Base-by-base conservation (phyloP, 1,140 invertebrate species). In the Agrypnia vestita region DNA sequence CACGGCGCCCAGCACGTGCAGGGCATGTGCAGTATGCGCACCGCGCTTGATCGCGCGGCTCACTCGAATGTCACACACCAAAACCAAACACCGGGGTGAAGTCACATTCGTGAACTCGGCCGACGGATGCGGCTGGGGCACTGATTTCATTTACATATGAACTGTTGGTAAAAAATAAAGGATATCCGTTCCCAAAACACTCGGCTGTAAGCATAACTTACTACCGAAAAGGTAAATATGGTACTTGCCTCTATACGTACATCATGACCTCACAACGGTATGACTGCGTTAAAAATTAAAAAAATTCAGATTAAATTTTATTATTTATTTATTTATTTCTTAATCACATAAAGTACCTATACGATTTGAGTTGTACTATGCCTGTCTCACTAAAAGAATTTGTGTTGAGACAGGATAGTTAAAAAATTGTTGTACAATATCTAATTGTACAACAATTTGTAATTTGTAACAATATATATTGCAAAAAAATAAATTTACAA, bases 111-210 rank as follows among this genome's bases (percentile, higher is more conserved):
- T 51, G 51, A 71, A 71, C 76, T 71, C 35, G 69, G 55, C 8
- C 17, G 49, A 56, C 77, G 77, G 67, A 79, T 79, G 19, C 77
- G 53, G 53, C 35, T 79, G 71, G 69, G 53, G 53, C 35, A 73
- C 56, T 61, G 77, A 79, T 51, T 43, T 25, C 19, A 79, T 79
- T 79, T 79, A 62, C 77, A 79, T 79, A 73, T 73, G 77, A 79
- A 79, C 51, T 74, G 56, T 13, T 19, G 11, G 46, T 53, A 62
- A 79, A 79, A 79, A 79, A 69, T 73, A 72, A 71, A 78, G 76
- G 77, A 79, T 79, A 79, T 79, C 77, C 77, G 77, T 51, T 79
- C 77, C 49, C 9, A 53, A 73, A 71, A 25, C 61, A 71, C 67
- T 71, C 25, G 67, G 25, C 6, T 35, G 25, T 35, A 35, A 6